A percentile compares a stretch with the other conserved stretches of the same genome.
These are phyloP conservation scores for Acleris literana DNA, from an alignment of 2,888 invertebrate genomes.

Conservation along the genomic window DNA sequence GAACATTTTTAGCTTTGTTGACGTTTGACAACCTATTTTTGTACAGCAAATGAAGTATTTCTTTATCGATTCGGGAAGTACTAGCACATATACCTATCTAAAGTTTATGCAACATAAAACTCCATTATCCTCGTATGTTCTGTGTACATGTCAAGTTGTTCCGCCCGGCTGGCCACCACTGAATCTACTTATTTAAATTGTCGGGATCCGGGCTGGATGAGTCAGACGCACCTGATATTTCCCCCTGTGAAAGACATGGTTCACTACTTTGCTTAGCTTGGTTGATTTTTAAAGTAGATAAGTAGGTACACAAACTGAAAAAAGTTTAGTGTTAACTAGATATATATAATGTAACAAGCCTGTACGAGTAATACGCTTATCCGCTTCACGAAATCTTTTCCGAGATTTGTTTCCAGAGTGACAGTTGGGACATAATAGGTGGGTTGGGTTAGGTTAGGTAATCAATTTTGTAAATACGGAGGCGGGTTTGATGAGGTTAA, in stretches of 20 bases:
- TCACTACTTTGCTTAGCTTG: conserved; percentile 34
- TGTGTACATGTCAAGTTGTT: conserved; percentile 29
- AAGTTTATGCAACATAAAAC: neutral
- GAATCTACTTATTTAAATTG: conserved; percentile 43
- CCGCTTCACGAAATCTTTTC: too few relatives aligned
- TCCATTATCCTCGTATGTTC: conserved; percentile 9
- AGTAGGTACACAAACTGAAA: neutral
- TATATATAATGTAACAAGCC: neutral
- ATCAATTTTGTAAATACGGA: too few relatives aligned
- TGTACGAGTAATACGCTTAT: neutral
- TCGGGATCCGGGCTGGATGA: conserved; percentile 51
- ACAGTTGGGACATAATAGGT: too few relatives aligned
- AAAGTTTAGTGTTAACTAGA: neutral
- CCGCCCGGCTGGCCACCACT: conserved; percentile 33
- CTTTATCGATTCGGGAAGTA: too few relatives aligned
- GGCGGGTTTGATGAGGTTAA: neutral
- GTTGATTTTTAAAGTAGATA: too few relatives aligned
- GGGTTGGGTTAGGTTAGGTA: too few relatives aligned
- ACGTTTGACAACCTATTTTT: too few relatives aligned
- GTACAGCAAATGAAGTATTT: too few relatives aligned
- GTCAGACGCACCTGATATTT: conserved; percentile 46
- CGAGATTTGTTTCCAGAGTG: neutral
- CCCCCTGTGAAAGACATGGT: conserved; percentile 42
- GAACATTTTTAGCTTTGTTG: too few relatives aligned
- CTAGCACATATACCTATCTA: too few relatives aligned